Evolutionary conservation across 1,140 invertebrate species (phyloP), one percentile per base, ranked within the genome.

Genomic region (Chrysopa pallens): DNA sequence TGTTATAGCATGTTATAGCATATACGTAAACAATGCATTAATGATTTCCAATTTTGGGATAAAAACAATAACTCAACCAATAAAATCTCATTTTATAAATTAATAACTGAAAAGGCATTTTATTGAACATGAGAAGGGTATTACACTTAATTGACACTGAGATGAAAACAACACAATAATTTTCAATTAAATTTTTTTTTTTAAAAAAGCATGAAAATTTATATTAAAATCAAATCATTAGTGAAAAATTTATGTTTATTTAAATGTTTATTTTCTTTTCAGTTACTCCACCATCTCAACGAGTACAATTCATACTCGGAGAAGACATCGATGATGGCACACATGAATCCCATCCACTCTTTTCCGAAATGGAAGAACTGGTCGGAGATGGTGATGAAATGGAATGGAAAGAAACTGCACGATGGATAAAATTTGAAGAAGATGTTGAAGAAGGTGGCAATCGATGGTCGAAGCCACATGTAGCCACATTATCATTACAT

Each of bases 401-500:
- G 60, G 84, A 92, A 68, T 95, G 91, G 91, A 92, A 91, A 60
- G 91, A 95, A 67, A 94, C 90, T n/a, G 91, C 90, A 13, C 76
- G 89, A 53, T 93, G 89, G 89, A 87, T 94, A 37, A 92, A 93
- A 60, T 93, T 93, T 58, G 89, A 93, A 57, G 89, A 94, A 60
- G 86, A 92, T 57, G 89, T 93, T 1, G 89, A 93, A 62, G 87
- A 92, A 64, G 86, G 88, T 17, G 88, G 89, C 39, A 90, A 92
- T 57, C 68, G 89, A 39, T 94, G 89, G 89, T 91, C 86, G 6
- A 94, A 94, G 60, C 90, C 89, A 2, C 88, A 92, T 59, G 90
- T 94, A 15, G 88, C 87, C 9, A 92, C 89, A 0, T 66, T 94
- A 23, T 91, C 88, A 1, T 66, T 93, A 14, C 89, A 93, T 55